A percentile compares a stretch with the other conserved stretches of the same genome.
Evolutionary conservation across 1,140 invertebrate species (phyloP).

Genomic region (Pteromalus puparum): DNA sequence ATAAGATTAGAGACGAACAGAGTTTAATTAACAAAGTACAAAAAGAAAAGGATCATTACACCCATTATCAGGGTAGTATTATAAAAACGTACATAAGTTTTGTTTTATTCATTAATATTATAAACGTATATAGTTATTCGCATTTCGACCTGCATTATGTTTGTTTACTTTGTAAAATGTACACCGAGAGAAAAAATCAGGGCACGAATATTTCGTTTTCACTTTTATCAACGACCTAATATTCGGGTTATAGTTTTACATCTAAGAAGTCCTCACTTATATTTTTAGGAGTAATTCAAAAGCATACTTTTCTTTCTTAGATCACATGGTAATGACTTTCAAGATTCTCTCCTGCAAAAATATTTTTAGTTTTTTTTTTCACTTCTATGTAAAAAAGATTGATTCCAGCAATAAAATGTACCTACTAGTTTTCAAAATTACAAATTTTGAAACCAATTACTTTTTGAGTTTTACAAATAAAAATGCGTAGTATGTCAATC

Average conservation of each 20-base stretch:
- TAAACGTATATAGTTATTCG: conserved; percentile 40
- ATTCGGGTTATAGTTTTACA: too few relatives aligned
- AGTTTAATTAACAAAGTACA: conserved; percentile 54
- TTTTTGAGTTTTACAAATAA: neutral
- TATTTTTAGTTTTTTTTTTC: neutral
- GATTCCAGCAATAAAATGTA: neutral
- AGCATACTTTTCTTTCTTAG: neutral
- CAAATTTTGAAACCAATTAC: neutral
- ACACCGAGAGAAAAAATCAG: conserved; percentile 51
- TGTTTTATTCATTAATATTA: conserved; percentile 19
- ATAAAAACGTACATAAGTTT: conserved; percentile 44
- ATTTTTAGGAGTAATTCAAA: neutral
- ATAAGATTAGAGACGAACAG: conserved; percentile 46
- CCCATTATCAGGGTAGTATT: conserved; percentile 45
- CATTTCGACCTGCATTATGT: conserved; percentile 42
- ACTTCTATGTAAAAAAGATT: neutral
- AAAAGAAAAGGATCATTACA: conserved; percentile 54
- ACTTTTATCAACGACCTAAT: neutral
- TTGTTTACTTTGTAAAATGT: conserved; percentile 23
- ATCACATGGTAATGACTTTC: neutral
- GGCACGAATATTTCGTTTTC: neutral
- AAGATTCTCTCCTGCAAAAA: neutral
- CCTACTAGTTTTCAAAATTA: neutral
- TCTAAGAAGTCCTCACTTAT: neutral
- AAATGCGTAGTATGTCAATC: conserved; percentile 22